Percentiles rank a stretch among this genome's conserved stretches.
phyloP scores from a whole-genome alignment of 2,113 vertebrate species.

The Corythornis vintsioides region DNA sequence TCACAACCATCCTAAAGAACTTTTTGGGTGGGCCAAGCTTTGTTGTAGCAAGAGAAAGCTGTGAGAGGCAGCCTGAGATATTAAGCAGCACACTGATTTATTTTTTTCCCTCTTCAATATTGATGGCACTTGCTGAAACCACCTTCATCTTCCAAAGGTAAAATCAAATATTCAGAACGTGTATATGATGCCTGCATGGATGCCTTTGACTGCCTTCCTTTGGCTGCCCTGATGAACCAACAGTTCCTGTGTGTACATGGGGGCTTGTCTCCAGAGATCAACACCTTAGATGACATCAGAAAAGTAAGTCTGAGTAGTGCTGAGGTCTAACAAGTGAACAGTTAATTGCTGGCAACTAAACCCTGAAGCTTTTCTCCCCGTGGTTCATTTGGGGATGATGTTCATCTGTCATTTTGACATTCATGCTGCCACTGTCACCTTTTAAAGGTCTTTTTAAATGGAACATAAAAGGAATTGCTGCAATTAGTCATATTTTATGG shows the following conservation, averaged over 20 bases:
- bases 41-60: not conserved
- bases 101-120: not conserved
- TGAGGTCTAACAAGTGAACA: not conserved
- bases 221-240: constrained; percentile 99
- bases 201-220: constrained; percentile 97
- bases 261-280: constrained; percentile 97
- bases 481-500: not conserved
- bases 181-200: constrained; percentile 99
- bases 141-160: constrained; percentile 83
- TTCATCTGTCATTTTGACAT: not conserved
- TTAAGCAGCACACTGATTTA: not conserved
- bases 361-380: not conserved
- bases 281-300: constrained; percentile 98
- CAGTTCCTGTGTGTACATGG: constrained; percentile 98
- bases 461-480: not conserved
- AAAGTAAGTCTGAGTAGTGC: constrained; percentile 88
- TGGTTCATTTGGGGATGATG: not conserved
- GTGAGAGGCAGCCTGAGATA: not conserved
- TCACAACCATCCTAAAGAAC: not conserved
- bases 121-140: not conserved
- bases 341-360: not conserved
- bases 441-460: not conserved
- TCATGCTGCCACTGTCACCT: not conserved
- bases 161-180: constrained; percentile 99
- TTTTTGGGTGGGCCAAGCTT: not conserved